Conservation (phyloP, 2,797 vertebrate species). For the Phalloptychus januarius region DNA sequence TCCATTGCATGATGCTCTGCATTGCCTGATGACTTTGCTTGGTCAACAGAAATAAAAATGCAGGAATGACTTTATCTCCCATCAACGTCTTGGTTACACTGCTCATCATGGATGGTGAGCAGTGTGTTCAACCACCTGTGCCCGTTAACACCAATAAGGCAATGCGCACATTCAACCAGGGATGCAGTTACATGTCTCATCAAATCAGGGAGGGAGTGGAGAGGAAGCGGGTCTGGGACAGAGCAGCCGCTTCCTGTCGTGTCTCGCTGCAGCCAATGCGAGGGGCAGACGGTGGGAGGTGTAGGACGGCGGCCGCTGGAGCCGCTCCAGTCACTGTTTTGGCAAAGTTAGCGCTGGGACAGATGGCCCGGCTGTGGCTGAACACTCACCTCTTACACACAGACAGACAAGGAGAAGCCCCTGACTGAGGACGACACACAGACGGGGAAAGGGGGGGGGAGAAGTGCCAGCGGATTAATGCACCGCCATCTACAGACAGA, state of each 20-base stretch:
- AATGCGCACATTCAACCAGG: constrained; percentile 26
- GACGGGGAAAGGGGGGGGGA: constrained; percentile 2
- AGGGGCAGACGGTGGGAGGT: constrained; percentile 57
- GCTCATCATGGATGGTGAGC: not conserved
- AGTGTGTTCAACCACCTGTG: not conserved
- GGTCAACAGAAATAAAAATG: not conserved
- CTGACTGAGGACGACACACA: constrained; percentile 24
- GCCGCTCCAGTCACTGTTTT: constrained; percentile 44
- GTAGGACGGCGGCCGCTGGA: constrained; percentile 67
- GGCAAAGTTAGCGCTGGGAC: constrained; percentile 67
- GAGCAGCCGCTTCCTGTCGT: constrained; percentile 43
- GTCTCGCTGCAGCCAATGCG: constrained; percentile 45
- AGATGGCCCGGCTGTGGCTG: constrained; percentile 72
- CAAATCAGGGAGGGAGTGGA: constrained; percentile 24
- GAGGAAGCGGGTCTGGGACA: constrained; percentile 43
- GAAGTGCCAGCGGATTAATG: constrained; percentile 6
- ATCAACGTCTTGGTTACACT: not conserved
- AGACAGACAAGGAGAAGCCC: constrained; percentile 10
- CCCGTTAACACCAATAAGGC: not conserved
- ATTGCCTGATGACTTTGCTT: not conserved
- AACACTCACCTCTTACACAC: constrained; percentile 33
- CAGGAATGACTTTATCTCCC: too few relatives aligned
- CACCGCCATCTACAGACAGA: constrained; percentile 4
- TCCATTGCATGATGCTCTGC: not conserved
- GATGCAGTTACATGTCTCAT: constrained; percentile 62